Evolutionary conservation across 37 sponge, comb jelly and placozoan genomes (phyloP).

Genomic region (Geodia barretti): DNA sequence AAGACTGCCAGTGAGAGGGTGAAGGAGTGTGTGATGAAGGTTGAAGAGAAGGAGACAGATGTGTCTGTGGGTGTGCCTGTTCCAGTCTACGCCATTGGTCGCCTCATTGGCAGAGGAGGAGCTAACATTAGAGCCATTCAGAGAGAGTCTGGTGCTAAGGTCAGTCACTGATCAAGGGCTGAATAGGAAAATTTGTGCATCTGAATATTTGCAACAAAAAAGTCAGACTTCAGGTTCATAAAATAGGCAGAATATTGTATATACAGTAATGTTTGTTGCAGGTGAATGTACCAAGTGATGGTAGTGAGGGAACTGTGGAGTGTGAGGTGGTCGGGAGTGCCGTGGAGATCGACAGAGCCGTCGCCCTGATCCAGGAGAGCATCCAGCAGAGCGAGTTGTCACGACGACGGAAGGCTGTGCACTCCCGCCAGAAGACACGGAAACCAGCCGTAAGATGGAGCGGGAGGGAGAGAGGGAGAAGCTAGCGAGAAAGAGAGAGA

Average conservation of each 20-base stretch:
- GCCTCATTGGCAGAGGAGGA: conserved; percentile 53
- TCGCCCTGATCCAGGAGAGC: background rate
- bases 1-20: conserved; percentile 13
- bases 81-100: conserved; percentile 25
- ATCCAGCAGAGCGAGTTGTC: background rate
- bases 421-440: background rate
- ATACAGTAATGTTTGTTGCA: background rate
- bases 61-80: conserved; percentile 1
- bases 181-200: background rate
- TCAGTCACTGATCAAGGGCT: background rate
- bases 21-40: conserved; percentile 5
- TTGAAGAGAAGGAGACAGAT: background rate
- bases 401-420: background rate
- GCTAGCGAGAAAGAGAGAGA: background rate
- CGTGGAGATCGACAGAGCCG: conserved; percentile 3
- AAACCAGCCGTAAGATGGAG: background rate
- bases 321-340: conserved; percentile 2
- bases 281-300: background rate
- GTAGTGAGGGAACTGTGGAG: background rate
- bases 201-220: too few relatives aligned
- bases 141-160: conserved; percentile 36
- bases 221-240: background rate
- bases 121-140: conserved; percentile 28
- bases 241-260: background rate
- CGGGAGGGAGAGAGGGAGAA: background rate